Base-by-base conservation (phyloP, 2,888 invertebrate genomes). In the Xanthia togata region DNA sequence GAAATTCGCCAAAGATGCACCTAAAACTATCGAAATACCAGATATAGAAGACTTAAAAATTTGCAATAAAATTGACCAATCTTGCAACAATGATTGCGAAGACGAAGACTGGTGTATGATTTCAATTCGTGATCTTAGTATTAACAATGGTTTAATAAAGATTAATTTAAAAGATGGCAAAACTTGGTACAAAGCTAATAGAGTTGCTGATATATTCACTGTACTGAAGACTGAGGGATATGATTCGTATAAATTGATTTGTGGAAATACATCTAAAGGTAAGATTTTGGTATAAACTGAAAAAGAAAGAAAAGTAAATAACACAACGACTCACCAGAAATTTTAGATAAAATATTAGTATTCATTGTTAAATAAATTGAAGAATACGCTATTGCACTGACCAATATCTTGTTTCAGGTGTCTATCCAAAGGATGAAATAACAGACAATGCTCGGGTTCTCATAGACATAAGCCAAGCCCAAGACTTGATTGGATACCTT, bases 251-350 rank as follows among this genome's bases (percentile, higher is more conserved):
- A 97, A 97, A 92, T 89, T 98, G 2, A 97, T 98, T 4, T 97
- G 97, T 69, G 98, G 98, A 44, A 98, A 98, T 91, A 98, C 97
- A 4, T 97, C 97, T 26, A 97, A 97, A 92, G 98, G 98, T 97
- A 92, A 74, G 67, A 73, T 1, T 63, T 44, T 35, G 2, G 9
- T n/a, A 26, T 12, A 38, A 9, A n/a, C 4, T 14, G 17, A 4
- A 35, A 11, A 12, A 53, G 2, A 31, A n/a, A 41, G 3, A 20
- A 44, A 23, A 41, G 1, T 5, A n/a, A 12, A 12, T 53, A 41
- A 9, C n/a, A 20, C 50, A 59, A 26, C 23, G 12, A 44, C 23
- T n/a, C 17, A 26, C 9, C 35, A 47, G 5, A 38, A 73, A 23
- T 12, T 26, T 1, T 20, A 6, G 14, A 17, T 0, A 23, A 35